Evolutionary conservation across 2,888 invertebrate species (phyloP).

Genomic region (Trachelus iudaicus): DNA sequence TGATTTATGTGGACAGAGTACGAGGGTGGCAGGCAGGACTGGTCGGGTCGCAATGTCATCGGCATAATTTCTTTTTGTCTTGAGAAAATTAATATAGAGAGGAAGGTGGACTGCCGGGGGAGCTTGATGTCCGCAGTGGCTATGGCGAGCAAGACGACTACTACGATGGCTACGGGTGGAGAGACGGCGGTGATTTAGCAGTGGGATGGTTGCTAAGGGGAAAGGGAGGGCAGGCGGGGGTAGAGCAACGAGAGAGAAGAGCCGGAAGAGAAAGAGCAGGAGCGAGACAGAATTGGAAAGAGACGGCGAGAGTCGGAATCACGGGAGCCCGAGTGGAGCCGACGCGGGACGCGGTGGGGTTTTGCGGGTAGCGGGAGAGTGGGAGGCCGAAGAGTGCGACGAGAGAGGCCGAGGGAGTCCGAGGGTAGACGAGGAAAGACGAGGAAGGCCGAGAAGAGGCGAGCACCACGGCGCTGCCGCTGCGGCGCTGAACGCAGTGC

Average conservation of each 20-base stretch:
- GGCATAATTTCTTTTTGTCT: not conserved
- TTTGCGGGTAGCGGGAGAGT: not conserved
- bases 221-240: slow-evolving; percentile 30
- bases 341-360: not conserved
- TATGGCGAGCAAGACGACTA: not conserved
- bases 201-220: not conserved
- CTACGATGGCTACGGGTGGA: not conserved
- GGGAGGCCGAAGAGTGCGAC: not conserved
- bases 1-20: not conserved
- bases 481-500: slow-evolving; percentile 56
- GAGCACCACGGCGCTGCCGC: slow-evolving; percentile 30
- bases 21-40: not conserved
- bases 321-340: not conserved
- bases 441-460: slow-evolving; percentile 42
- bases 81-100: not conserved
- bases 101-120: not conserved
- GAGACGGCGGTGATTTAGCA: not conserved
- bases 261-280: slow-evolving; percentile 19
- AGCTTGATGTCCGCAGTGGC: not conserved
- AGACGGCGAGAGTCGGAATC: not conserved
- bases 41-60: not conserved
- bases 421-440: slow-evolving; percentile 38
- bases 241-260: slow-evolving; percentile 20
- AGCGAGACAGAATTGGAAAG: slow-evolving; percentile 11
- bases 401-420: slow-evolving; percentile 8